These are phyloP conservation scores for Antechinus flavipes DNA, from an alignment of 2,113 vertebrate species.

Conservation along the genomic window DNA sequence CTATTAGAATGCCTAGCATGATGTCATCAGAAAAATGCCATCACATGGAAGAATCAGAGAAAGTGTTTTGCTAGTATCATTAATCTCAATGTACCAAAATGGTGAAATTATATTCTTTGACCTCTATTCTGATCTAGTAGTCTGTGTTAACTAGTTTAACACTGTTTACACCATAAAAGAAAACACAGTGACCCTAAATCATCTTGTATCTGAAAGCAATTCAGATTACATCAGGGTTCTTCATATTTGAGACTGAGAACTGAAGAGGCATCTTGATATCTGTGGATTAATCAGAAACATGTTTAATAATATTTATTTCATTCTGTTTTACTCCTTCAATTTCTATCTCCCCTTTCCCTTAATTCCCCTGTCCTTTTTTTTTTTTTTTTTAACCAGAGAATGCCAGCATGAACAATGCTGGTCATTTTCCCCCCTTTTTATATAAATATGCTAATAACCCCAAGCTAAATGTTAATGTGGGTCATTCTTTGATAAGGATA, in stretches of 20 bases:
- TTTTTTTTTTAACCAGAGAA: conserved; percentile 56
- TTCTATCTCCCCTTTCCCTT: not conserved
- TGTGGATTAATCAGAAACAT: conserved; percentile 64
- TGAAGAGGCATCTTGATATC: conserved; percentile 58
- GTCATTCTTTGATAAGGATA: conserved; percentile 89
- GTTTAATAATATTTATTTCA: conserved; percentile 57
- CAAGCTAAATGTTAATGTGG: conserved; percentile 87
- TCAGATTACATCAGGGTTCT: conserved; percentile 72
- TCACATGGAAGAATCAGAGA: conserved; percentile 69
- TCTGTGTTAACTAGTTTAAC: conserved; percentile 81
- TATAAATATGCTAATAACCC: conserved; percentile 87
- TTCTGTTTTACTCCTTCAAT: conserved; percentile 53
- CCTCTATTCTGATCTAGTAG: conserved; percentile 74
- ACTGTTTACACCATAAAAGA: conserved; percentile 77
- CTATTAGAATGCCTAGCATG: conserved; percentile 78
- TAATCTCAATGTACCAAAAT: conserved; percentile 80
- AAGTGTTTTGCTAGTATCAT: conserved; percentile 75
- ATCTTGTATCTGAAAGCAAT: conserved; percentile 65
- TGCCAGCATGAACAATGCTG: conserved; percentile 74
- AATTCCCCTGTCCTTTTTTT: not conserved
- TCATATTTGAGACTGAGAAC: conserved; percentile 26
- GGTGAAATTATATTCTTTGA: conserved; percentile 76
- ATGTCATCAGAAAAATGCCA: conserved; percentile 79
- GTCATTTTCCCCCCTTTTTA: conserved; percentile 72
- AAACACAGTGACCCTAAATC: conserved; percentile 63